Evolutionary conservation across 1,140 invertebrate species (phyloP).

Genomic region (Pemphigus obesinymphae): DNA sequence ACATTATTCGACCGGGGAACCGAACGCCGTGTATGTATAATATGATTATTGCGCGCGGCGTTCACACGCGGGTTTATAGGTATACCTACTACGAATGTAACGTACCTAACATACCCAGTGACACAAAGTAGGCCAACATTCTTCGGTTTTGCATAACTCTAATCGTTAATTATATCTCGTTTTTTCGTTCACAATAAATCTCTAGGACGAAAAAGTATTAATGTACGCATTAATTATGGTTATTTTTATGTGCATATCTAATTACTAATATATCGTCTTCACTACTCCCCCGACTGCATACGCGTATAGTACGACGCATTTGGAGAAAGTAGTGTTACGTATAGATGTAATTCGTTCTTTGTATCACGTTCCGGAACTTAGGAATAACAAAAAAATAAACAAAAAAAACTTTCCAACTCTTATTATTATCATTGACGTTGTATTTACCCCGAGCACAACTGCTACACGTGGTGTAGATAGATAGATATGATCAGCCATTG

Average conservation of each 20-base stretch:
- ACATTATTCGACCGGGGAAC: neutral
- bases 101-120: no score
- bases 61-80: neutral
- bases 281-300: neutral
- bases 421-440: neutral
- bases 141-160: constrained; percentile 25
- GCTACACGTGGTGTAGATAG: no score
- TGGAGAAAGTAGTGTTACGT: constrained; percentile 7
- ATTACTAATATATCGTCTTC: neutral
- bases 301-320: no score
- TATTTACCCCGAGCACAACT: neutral
- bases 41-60: neutral
- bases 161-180: constrained; percentile 5
- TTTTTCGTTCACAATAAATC: neutral
- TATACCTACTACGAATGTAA: no score
- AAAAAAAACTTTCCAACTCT: constrained; percentile 13
- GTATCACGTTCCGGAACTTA: constrained; percentile 2
- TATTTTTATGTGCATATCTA: neutral
- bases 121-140: constrained; percentile 38
- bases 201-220: neutral
- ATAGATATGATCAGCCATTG: no score
- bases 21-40: neutral
- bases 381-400: constrained; percentile 5
- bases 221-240: neutral
- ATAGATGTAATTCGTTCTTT: neutral